Evolutionary conservation across 2,113 vertebrate genomes (phyloP).

Genomic region (Melanerpes aurifrons): DNA sequence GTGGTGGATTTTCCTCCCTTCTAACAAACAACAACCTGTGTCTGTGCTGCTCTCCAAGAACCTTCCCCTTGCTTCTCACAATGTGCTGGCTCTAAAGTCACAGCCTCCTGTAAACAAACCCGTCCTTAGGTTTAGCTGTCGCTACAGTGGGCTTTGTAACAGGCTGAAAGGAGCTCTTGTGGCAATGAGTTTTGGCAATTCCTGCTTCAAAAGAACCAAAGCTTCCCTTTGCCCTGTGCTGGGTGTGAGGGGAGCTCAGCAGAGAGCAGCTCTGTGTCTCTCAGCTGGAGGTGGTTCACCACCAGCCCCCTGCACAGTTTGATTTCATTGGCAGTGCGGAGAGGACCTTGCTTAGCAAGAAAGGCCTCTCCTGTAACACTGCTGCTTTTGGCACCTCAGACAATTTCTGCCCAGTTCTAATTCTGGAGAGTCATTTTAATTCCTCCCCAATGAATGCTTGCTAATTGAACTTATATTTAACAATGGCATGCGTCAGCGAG

Average conservation of each 20-base stretch:
- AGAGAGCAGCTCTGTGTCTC: neutral
- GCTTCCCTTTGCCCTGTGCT: neutral
- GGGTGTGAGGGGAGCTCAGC: neutral
- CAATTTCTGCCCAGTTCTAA: slow-evolving; percentile 44
- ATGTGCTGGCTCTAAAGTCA: neutral
- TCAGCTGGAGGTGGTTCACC: neutral
- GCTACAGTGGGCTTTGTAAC: neutral
- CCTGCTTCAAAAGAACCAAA: neutral
- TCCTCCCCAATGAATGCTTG: slow-evolving; percentile 59
- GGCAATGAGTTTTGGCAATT: neutral
- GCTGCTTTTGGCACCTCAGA: slow-evolving; percentile 48
- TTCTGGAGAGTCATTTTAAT: slow-evolving; percentile 55
- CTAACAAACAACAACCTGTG: neutral
- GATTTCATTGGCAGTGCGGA: slow-evolving; percentile 32
- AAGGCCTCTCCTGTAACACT: slow-evolving; percentile 2
- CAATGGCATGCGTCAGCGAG: slow-evolving; percentile 49
- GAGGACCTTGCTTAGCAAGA: slow-evolving; percentile 41
- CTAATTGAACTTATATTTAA: slow-evolving; percentile 58
- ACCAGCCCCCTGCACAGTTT: neutral
- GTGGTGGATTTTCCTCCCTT: neutral
- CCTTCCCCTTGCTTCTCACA: neutral
- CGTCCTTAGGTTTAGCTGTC: neutral
- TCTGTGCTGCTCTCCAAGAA: neutral
- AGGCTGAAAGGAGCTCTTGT: neutral
- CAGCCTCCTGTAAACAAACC: neutral